Evolutionary conservation across 2,113 vertebrate genomes (phyloP).

Genomic region (Eulemur macaco): DNA sequence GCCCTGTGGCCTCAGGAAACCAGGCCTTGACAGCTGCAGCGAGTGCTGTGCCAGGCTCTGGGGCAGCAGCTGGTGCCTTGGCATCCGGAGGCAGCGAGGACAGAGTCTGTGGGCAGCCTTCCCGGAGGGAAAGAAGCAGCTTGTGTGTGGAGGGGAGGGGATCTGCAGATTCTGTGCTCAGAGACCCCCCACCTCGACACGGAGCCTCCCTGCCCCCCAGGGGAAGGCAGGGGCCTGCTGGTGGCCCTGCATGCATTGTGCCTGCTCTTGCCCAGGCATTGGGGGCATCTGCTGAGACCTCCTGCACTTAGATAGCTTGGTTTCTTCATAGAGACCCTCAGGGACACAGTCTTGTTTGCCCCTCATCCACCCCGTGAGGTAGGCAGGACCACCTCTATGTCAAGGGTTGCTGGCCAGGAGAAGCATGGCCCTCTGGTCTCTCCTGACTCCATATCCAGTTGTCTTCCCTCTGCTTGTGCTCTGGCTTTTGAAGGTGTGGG

Average conservation of each 20-base stretch:
- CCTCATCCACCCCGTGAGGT: not conserved
- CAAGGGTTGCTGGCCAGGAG: not conserved
- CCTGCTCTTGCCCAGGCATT: not conserved
- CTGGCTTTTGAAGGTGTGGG: not conserved
- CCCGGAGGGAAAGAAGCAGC: conserved; percentile 42
- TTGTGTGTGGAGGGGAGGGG: conserved; percentile 28
- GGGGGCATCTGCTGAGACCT: not conserved
- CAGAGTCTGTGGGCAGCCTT: conserved; percentile 64
- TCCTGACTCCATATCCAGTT: not conserved
- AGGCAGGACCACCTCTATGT: not conserved
- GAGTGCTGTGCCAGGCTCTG: conserved; percentile 67
- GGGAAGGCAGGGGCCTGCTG: not conserved
- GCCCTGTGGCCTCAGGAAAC: conserved; percentile 63
- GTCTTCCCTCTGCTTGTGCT: not conserved
- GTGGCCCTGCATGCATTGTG: not conserved
- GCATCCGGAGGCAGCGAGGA: conserved; percentile 69
- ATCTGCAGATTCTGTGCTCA: not conserved
- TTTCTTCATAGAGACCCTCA: not conserved
- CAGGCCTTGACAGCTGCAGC: conserved; percentile 70
- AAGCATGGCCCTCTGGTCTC: not conserved
- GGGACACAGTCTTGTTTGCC: not conserved
- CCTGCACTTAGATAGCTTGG: not conserved
- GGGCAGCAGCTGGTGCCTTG: conserved; percentile 79
- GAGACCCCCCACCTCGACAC: not conserved
- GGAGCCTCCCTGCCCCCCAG: not conserved